Evolutionary conservation across 2,797 vertebrate species (phyloP).

Genomic region (Aplochiton taeniatus): DNA sequence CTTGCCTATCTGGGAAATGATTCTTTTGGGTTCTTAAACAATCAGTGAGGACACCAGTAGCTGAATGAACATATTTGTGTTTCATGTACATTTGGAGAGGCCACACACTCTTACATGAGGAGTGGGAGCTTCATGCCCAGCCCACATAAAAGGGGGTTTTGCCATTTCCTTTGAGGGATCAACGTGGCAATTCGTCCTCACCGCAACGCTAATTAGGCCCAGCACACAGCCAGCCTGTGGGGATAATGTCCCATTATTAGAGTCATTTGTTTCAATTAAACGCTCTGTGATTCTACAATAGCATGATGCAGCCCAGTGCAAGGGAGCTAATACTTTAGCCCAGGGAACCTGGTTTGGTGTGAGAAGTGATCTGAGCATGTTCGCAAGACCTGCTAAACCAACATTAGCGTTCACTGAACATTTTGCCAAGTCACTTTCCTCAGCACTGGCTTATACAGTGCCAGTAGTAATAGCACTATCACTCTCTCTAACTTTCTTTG

Average conservation of each 20-base stretch:
- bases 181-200: conserved; percentile 80
- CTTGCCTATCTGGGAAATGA: too few relatives aligned
- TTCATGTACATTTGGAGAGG: conserved; percentile 33
- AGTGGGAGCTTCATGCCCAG: conserved; percentile 46
- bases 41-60: background rate
- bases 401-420: background rate
- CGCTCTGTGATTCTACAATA: conserved; percentile 99
- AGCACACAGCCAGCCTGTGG: conserved; percentile 93
- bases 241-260: conserved; percentile 99
- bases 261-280: conserved; percentile 99
- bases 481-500: too few relatives aligned
- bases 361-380: conserved; percentile 33
- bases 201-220: conserved; percentile 98
- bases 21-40: too few relatives aligned
- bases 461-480: too few relatives aligned
- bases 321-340: conserved; percentile 92
- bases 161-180: conserved; percentile 89
- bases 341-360: conserved; percentile 70
- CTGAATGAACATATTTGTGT: conserved; percentile 49
- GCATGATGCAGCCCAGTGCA: conserved; percentile 90
- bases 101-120: conserved; percentile 9
- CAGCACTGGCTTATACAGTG: too few relatives aligned
- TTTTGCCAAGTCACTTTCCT: too few relatives aligned
- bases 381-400: background rate
- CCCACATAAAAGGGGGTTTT: conserved; percentile 51